A percentile compares a stretch with the other conserved stretches of the same genome.
Conservation (phyloP, 2,797 vertebrate genomes). For the Typhlichthys subterraneus region DNA sequence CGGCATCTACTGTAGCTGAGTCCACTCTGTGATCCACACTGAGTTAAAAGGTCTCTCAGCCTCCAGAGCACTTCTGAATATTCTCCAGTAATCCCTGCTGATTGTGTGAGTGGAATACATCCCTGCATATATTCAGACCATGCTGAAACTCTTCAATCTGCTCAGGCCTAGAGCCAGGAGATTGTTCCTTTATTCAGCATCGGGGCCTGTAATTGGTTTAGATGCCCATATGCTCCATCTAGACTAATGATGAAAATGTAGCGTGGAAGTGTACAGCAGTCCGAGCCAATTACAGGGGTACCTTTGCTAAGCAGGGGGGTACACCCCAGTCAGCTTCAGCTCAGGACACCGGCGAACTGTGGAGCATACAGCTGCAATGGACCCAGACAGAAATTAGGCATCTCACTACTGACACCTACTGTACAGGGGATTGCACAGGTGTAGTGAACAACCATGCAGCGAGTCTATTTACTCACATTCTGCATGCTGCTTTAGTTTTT, state of each 20-base stretch:
- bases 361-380: background rate
- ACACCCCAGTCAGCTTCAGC: background rate
- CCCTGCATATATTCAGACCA: slow-evolving; percentile 31
- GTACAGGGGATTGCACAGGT: slow-evolving; percentile 17
- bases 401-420: slow-evolving; percentile 75
- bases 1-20: slow-evolving; percentile 13
- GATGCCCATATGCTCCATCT: slow-evolving; percentile 56
- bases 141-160: slow-evolving; percentile 30
- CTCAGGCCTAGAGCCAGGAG: slow-evolving; percentile 31
- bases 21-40: background rate
- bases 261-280: slow-evolving; percentile 40
- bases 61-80: slow-evolving; percentile 29
- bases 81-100: slow-evolving; percentile 12
- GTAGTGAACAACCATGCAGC: background rate
- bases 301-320: slow-evolving; percentile 9
- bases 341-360: slow-evolving; percentile 19
- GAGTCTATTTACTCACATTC: too few species aligned
- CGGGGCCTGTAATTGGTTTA: slow-evolving; percentile 37
- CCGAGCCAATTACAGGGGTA: slow-evolving; percentile 40
- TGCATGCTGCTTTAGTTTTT: too few species aligned
- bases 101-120: slow-evolving; percentile 7
- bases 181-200: slow-evolving; percentile 42
- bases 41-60: slow-evolving; percentile 9
- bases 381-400: slow-evolving; percentile 19
- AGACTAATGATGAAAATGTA: slow-evolving; percentile 50